Evolutionary conservation across 2,888 invertebrate genomes (phyloP).

Genomic region (Callyntrura guangdongensis): DNA sequence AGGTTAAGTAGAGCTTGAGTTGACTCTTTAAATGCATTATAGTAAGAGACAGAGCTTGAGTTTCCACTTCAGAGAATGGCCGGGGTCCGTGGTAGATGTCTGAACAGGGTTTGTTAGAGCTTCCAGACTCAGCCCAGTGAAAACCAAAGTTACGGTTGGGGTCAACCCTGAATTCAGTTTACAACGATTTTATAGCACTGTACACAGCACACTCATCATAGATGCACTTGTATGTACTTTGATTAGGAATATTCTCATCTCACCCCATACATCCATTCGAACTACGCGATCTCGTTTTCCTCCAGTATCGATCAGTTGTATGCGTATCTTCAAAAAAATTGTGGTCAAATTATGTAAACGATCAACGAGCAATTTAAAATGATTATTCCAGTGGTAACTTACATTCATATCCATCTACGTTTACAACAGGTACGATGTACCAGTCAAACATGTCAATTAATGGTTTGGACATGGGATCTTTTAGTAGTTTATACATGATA

Average conservation of each 20-base stretch:
- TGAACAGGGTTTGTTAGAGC: slow-evolving; percentile 86
- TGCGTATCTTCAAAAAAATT: slow-evolving; percentile 88
- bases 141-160: slow-evolving; percentile 95
- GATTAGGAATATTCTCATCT: not conserved
- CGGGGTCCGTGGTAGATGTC: slow-evolving; percentile 86
- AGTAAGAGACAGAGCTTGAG: slow-evolving; percentile 89
- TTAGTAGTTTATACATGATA: slow-evolving; percentile 81
- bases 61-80: slow-evolving; percentile 90
- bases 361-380: too few relatives aligned
- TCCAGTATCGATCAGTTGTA: slow-evolving; percentile 92
- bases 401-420: slow-evolving; percentile 95
- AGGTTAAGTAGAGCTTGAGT: slow-evolving; percentile 89
- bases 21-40: slow-evolving; percentile 87
- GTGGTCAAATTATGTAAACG: too few relatives aligned
- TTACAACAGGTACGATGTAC: slow-evolving; percentile 91
- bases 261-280: slow-evolving; percentile 68
- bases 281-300: slow-evolving; percentile 86
- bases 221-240: too few relatives aligned
- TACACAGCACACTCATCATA: too few relatives aligned
- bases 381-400: not conserved
- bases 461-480: slow-evolving; percentile 85
- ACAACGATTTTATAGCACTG: too few relatives aligned
- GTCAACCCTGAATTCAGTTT: slow-evolving; percentile 88
- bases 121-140: slow-evolving; percentile 92
- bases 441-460: slow-evolving; percentile 88